Conservation (phyloP, 2,888 invertebrate species). For the Sisyra terminalis region DNA sequence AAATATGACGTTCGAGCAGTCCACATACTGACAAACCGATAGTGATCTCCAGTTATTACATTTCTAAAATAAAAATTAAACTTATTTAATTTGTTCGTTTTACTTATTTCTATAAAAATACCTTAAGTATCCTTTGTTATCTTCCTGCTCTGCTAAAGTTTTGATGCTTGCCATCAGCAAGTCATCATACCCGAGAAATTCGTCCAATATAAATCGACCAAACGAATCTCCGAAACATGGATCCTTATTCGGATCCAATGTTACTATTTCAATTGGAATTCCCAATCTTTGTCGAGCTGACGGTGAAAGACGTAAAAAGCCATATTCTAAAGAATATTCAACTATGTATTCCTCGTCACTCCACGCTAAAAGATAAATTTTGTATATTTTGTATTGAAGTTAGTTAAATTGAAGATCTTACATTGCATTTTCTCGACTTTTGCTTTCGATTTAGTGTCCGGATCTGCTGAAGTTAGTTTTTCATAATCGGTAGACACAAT, state of each 20-base stretch:
- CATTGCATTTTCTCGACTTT: no score
- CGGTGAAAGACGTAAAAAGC: slow-evolving; percentile 80
- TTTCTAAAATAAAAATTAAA: slow-evolving; percentile 44
- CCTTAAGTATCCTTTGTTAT: slow-evolving; percentile 88
- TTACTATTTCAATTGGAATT: slow-evolving; percentile 80
- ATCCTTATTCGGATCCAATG: slow-evolving; percentile 73
- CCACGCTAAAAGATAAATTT: slow-evolving; percentile 29
- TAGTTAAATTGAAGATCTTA: no score
- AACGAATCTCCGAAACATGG: slow-evolving; percentile 89
- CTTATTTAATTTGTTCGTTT: background rate
- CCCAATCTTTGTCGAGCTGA: slow-evolving; percentile 71
- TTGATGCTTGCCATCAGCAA: slow-evolving; percentile 93
- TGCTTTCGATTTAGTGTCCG: no score
- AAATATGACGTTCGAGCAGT: slow-evolving; percentile 90
- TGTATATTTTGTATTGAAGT: background rate
- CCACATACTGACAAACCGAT: slow-evolving; percentile 94
- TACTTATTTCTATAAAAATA: slow-evolving; percentile 20
- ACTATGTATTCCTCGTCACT: slow-evolving; percentile 89
- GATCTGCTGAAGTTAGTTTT: no score
- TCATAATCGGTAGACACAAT: slow-evolving; percentile 9
- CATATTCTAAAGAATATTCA: slow-evolving; percentile 95
- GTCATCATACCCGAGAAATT: slow-evolving; percentile 94
- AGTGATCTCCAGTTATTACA: slow-evolving; percentile 96
- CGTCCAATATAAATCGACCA: slow-evolving; percentile 76
- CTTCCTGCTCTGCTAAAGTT: slow-evolving; percentile 85